A percentile compares a stretch with the other conserved stretches of the same genome.
Conservation (phyloP, 2,113 vertebrate species). For the Oryzias woworae region DNA sequence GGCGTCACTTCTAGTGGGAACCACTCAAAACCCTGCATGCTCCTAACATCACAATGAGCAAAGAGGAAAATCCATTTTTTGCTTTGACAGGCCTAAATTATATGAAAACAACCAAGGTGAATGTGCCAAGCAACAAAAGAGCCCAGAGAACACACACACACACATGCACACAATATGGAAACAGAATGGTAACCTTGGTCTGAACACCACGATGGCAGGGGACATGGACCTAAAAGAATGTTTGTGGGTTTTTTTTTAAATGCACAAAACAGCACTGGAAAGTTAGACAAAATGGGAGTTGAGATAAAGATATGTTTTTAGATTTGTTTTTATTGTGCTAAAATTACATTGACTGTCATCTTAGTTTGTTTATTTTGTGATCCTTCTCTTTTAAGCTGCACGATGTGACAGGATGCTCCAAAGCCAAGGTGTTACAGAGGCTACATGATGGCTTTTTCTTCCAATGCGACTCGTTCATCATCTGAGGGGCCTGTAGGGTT, state of each 20-base stretch:
- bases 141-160: conserved; percentile 26
- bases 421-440: conserved; percentile 59
- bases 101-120: conserved; percentile 67
- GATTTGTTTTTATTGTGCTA: no score
- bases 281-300: no score
- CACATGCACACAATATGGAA: conserved; percentile 17
- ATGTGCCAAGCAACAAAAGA: conserved; percentile 34
- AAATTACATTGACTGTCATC: no score
- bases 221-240: conserved; percentile 26
- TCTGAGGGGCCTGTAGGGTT: conserved; percentile 61
- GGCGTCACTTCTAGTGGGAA: conserved; percentile 42
- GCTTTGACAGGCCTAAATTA: conserved; percentile 40
- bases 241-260: conserved; percentile 4
- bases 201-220: conserved; percentile 60
- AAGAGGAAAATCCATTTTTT: conserved; percentile 63
- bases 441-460: conserved; percentile 58
- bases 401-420: conserved; percentile 43
- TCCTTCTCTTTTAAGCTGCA: conserved; percentile 21
- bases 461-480: conserved; percentile 63
- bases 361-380: not conserved
- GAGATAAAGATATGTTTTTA: no score
- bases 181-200: conserved; percentile 63
- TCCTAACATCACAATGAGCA: conserved; percentile 44
- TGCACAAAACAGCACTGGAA: not conserved
- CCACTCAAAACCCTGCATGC: conserved; percentile 48